Base-by-base conservation (phyloP, 2,797 vertebrate genomes). In the Enteromius viviparus region DNA sequence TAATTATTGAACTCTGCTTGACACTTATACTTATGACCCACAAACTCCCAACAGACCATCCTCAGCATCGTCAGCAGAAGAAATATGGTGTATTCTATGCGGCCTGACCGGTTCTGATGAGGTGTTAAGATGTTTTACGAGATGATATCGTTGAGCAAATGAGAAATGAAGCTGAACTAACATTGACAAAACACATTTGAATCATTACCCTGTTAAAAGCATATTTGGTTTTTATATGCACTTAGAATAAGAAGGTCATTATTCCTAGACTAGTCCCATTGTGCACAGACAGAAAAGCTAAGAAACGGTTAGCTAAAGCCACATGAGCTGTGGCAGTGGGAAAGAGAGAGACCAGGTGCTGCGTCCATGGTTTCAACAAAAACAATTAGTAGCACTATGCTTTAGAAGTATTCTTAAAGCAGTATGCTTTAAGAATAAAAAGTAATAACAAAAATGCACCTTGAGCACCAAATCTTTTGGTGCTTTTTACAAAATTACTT, bases 1-100 rank as follows among this genome's bases (percentile, higher is more conserved):
- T 76, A 82, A 82, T 82, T 32, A 82, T 68, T 76, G 72, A 66
- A 76, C 81, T 82, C 37, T 76, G 72, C 49, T 32, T 69, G 81
- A 76, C 71, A 29, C 49, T 82, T 82, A 55, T 53, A 55, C 80
- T 76, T 23, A 23, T 55, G 81, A 76, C 45, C 71, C 37, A 11
- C 62, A 66, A 76, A 55, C 49, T 68, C 72, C 81, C 49, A 66
- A 40, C 6, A 45, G 58, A 51, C 72, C 64, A 68, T 68, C 64
- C 51, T 51, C 71, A 29, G 47, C 45, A 76, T 78, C 12, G 14
- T 68, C 47, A 51, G 64, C 32, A 68, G 47, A 82, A 82, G 37
- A 82, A 76, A 68, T 75, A 75, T 69, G 23, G 49, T 12, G 6
- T 76, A 68, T 45, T 75, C 62, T 55, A 55, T 9, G 45, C 2